These are phyloP conservation scores for Drosophila malerkotliana DNA, from an alignment of 1,140 invertebrate species.

Conservation along the genomic window DNA sequence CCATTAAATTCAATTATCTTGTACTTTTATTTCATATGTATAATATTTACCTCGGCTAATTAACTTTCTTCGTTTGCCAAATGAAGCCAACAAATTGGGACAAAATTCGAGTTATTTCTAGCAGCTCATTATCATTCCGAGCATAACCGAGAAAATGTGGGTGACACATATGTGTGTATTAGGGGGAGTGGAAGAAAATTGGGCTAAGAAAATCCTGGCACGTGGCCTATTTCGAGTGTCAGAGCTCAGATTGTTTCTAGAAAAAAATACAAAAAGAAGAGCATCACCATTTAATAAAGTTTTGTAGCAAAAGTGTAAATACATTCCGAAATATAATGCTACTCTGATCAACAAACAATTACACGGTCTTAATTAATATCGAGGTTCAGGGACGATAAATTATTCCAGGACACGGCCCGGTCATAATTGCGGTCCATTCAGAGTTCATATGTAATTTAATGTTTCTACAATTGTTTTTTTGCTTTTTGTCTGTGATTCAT, in stretches of 20 bases:
- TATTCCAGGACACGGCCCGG: conserved; percentile 8
- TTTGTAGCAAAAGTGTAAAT: neutral
- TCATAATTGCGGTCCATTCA: conserved; percentile 28
- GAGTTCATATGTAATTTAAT: conserved; percentile 29
- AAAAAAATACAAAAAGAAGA: neutral
- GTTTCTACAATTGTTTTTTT: conserved; percentile 35
- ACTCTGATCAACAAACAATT: conserved; percentile 3
- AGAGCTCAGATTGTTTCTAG: conserved; percentile 12
- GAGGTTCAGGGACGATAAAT: conserved; percentile 21
- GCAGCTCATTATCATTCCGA: conserved; percentile 40
- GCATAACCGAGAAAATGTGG: conserved; percentile 30
- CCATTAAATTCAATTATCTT: conserved; percentile 3
- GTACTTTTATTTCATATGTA: conserved; percentile 6
- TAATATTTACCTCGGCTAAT: conserved; percentile 36
- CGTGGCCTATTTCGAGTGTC: conserved; percentile 38
- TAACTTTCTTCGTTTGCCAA: conserved; percentile 32
- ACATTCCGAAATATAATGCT: neutral
- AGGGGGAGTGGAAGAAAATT: neutral
- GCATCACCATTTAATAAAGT: neutral
- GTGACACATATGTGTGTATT: conserved; percentile 21
- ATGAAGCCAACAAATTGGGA: conserved; percentile 36
- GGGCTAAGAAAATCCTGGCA: conserved; percentile 14
- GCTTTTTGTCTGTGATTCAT: conserved; percentile 22
- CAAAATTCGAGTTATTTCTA: conserved; percentile 28
- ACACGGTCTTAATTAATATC: conserved; percentile 27